Percentiles rank a stretch among this genome's conserved stretches.
These are phyloP conservation scores for Platerodrilus igneus DNA, from an alignment of 2,888 invertebrate species.

Conservation along the genomic window DNA sequence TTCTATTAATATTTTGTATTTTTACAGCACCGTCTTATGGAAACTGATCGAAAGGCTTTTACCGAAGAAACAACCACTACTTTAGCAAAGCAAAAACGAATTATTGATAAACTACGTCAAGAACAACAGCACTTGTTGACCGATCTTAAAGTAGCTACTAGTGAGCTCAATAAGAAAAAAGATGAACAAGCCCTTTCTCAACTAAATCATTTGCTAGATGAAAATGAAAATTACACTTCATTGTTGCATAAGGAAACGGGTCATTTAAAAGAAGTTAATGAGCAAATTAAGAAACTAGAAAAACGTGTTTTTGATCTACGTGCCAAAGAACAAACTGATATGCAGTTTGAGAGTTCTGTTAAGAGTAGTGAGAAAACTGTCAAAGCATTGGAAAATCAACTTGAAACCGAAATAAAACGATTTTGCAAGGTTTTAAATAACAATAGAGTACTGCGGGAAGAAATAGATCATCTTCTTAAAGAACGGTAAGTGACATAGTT, in stretches of 20 bases:
- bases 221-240: slow-evolving; percentile 11
- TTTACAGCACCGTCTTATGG: slow-evolving; percentile 71
- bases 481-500: slow-evolving; percentile 56
- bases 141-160: slow-evolving; percentile 58
- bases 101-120: slow-evolving; percentile 56
- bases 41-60: slow-evolving; percentile 69
- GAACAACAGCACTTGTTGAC: slow-evolving; percentile 62
- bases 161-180: slow-evolving; percentile 54
- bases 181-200: slow-evolving; percentile 51
- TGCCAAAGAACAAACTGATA: slow-evolving; percentile 49
- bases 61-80: slow-evolving; percentile 65
- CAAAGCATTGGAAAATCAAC: slow-evolving; percentile 65
- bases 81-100: slow-evolving; percentile 59
- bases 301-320: slow-evolving; percentile 46
- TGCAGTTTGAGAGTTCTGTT: slow-evolving; percentile 49
- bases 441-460: slow-evolving; percentile 68
- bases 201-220: slow-evolving; percentile 25
- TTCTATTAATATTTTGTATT: too few species aligned
- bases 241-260: slow-evolving; percentile 10
- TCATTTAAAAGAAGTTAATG: slow-evolving; percentile 14
- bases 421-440: slow-evolving; percentile 71
- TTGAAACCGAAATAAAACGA: slow-evolving; percentile 71
- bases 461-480: slow-evolving; percentile 76
- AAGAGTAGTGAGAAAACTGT: slow-evolving; percentile 53
- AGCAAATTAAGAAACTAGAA: slow-evolving; percentile 38